Evolutionary conservation across 2,113 vertebrate species (phyloP).

Genomic region (Leucosticte australis): DNA sequence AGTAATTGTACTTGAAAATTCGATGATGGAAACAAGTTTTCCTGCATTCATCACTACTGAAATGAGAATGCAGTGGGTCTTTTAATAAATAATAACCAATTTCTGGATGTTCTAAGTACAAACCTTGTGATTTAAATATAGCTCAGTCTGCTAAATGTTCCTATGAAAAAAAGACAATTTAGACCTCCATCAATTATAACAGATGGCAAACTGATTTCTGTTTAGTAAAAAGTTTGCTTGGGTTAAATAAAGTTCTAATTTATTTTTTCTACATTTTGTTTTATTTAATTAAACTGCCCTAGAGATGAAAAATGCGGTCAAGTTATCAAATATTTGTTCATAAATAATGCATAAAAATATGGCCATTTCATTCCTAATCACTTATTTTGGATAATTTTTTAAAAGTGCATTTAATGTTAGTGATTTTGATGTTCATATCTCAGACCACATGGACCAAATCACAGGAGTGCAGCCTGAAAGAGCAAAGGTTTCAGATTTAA

Average conservation of each 20-base stretch:
- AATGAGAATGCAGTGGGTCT: background rate
- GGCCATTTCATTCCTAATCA: background rate
- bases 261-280: background rate
- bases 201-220: background rate
- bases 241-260: background rate
- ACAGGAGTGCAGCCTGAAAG: background rate
- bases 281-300: background rate
- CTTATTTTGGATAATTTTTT: background rate
- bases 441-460: background rate
- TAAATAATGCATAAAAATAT: background rate
- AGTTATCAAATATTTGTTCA: background rate
- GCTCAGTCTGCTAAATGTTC: background rate
- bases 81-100: conserved; percentile 41
- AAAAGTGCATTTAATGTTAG: background rate
- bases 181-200: background rate
- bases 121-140: background rate
- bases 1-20: conserved; percentile 25
- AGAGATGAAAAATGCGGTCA: background rate
- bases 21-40: conserved; percentile 10
- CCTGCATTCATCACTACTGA: background rate
- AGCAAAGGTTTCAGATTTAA: background rate
- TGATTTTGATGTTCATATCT: background rate
- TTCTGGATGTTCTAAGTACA: conserved; percentile 12
- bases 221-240: background rate
- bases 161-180: background rate